These are phyloP conservation scores for Erebia aethiops DNA, from an alignment of 2,888 invertebrate genomes.

Conservation along the genomic window DNA sequence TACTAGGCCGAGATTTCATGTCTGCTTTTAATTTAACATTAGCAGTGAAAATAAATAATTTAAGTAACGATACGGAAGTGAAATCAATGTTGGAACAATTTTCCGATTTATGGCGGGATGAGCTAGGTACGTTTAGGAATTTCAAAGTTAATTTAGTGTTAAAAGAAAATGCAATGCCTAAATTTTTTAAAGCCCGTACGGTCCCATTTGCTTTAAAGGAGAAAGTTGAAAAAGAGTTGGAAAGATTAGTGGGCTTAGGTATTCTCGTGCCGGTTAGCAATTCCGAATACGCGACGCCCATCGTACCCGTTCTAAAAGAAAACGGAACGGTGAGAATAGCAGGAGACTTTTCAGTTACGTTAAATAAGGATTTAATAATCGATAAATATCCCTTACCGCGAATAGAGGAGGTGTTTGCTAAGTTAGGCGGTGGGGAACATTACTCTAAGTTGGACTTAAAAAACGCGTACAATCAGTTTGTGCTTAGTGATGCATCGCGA, in stretches of 20 bases:
- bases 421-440: conserved; percentile 28
- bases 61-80: neutral
- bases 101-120: neutral
- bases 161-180: neutral
- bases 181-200: conserved; percentile 6
- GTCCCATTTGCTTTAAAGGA: conserved; percentile 34
- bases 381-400: no score
- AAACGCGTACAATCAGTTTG: conserved; percentile 37
- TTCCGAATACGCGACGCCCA: conserved; percentile 38
- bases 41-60: neutral
- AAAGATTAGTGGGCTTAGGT: conserved; percentile 26
- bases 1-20: conserved; percentile 39
- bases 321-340: conserved; percentile 36
- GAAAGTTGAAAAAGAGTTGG: conserved; percentile 32
- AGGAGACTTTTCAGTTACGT: conserved; percentile 38
- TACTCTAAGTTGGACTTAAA: conserved; percentile 37
- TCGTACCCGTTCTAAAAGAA: conserved; percentile 36
- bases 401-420: conserved; percentile 39
- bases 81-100: neutral
- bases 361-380: conserved; percentile 39
- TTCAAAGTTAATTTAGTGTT: neutral
- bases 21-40: conserved; percentile 25
- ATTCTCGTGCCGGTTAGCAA: conserved; percentile 31
- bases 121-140: neutral
- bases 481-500: conserved; percentile 29